Evolutionary conservation across 2,797 vertebrate species (phyloP), one percentile per base, ranked within the genome.

Genomic region (Orestias chungarensis): DNA sequence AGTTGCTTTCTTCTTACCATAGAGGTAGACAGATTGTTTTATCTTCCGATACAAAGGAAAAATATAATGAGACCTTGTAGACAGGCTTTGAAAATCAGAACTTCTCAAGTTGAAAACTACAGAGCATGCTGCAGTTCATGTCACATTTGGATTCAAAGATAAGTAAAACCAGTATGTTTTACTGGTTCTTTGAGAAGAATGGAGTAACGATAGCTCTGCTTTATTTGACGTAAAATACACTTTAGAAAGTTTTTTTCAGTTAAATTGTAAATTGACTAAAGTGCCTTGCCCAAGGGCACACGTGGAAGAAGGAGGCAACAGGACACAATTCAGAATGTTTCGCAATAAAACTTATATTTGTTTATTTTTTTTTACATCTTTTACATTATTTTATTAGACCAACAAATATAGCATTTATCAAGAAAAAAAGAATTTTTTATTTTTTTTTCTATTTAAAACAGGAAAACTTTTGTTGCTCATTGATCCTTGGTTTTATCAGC

Each of bases 1-100:
- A 43, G 47, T 73, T 42, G 50, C 73, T 75, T 79, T 78, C 40
- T 74, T 80, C 35, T 54, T 8, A 49, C 47, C 14, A 43, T 27
- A n/a, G n/a, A 74, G 46, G 3, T 25, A 38, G 20, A 50, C 2
- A 23, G 18, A 66, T 50, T 68, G 23, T 75, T 70, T 20, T 52
- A 12, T 47, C n/a, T 42, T 61, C 27, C 31, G 18, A 52, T 15
- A 23, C 35, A 71, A 74, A 52, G 0, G 54, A 52, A 66, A 23
- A 31, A 35, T 2, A 35, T 4, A 43, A 18, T 20, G 33, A 7
- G 46, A 71, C 49, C 3, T 44, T n/a, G 9, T 25, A 20, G 29
- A 10, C 15, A 27, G 11, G 68, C 12, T 59, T 61, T 50, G 44
- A 68, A 68, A 68, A 18, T 20, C 1, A 71, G 17, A 29, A 12